Evolutionary conservation across 2,888 invertebrate genomes (phyloP).

Genomic region (Dioctria rufipes): DNA sequence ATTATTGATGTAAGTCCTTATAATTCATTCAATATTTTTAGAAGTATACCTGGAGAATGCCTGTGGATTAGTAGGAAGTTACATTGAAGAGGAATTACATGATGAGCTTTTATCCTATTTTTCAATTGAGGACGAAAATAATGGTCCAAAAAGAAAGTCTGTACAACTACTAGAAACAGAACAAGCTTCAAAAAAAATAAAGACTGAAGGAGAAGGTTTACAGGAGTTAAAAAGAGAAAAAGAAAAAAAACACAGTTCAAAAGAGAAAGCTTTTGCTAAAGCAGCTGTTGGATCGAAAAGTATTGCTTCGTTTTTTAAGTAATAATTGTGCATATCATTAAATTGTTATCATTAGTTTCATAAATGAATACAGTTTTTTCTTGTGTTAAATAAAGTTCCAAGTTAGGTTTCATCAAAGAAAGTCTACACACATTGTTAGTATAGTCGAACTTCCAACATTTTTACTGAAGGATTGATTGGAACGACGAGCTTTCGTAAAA

Average conservation of each 20-base stretch:
- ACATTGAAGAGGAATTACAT: slow-evolving; percentile 78
- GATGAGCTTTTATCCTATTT: slow-evolving; percentile 76
- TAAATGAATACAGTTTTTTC: no score
- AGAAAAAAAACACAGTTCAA: slow-evolving; percentile 74
- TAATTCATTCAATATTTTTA: no score
- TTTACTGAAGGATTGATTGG: no score
- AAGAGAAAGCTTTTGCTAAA: slow-evolving; percentile 78
- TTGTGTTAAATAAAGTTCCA: no score
- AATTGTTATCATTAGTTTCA: no score
- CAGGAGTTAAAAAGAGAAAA: slow-evolving; percentile 62
- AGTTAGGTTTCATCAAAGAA: no score
- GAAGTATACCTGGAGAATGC: slow-evolving; percentile 69
- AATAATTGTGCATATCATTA: no score
- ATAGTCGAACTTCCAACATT: no score
- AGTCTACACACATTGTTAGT: no score
- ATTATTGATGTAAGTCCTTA: neutral
- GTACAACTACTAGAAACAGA: slow-evolving; percentile 64
- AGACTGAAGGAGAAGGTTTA: slow-evolving; percentile 63
- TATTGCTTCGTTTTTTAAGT: slow-evolving; percentile 83
- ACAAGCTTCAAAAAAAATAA: slow-evolving; percentile 67
- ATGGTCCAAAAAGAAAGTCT: slow-evolving; percentile 73
- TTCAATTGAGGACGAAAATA: slow-evolving; percentile 70
- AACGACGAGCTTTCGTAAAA: no score
- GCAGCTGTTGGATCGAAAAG: slow-evolving; percentile 82
- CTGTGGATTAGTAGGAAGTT: slow-evolving; percentile 82